Evolutionary conservation across 35 echinoderm and acorn worm species (phyloP), one percentile per base, ranked within the genome.

Genomic region (Holothuria glaberrima): DNA sequence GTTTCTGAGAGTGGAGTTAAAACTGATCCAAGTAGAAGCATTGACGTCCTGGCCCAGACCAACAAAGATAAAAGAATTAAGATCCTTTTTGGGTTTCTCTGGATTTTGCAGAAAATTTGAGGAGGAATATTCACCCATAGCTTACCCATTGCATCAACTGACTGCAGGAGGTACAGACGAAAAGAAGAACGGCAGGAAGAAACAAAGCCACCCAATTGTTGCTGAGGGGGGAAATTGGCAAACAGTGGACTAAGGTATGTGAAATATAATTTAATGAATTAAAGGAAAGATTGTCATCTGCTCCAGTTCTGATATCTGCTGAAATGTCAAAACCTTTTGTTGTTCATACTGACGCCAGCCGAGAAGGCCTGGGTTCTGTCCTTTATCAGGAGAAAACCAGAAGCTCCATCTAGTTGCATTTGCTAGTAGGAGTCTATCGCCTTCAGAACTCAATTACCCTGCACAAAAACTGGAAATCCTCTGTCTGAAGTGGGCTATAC

Each of bases 271-370:
- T 22, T 45, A 46, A 46, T 30, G 52, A 48, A 58, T 26, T 90
- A 19, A 90, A 86, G 58, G 63, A 90, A 22, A 62, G 28, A 59
- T 59, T 94, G n/a, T 24, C 35, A 18, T 27, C 88, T 41, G 89
- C 93, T 4, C 89, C 93, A 17, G 89, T 91, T 26, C 64, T 94
- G 7, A 83, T 82, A 56, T 94, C 59, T 94, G 92, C 92, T 61
- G 92, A 94, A 31, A 26, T 77, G 68, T 35, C 64, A 20, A 73
- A 88, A 30, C 91, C 91, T 9, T 89, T 92, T 80, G 85, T 75
- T 45, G 32, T 86, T 9, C 59, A 94, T 38, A 90, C 81, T 4
- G 88, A 94, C 79, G 92, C 92, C 16, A 86, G 88, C 50, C 71
- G 71, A 25, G 75, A 75, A 16, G 92, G 92, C 74, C 69, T 94